Evolutionary conservation across 2,113 vertebrate genomes (phyloP).

Genomic region (Zapornia atra): DNA sequence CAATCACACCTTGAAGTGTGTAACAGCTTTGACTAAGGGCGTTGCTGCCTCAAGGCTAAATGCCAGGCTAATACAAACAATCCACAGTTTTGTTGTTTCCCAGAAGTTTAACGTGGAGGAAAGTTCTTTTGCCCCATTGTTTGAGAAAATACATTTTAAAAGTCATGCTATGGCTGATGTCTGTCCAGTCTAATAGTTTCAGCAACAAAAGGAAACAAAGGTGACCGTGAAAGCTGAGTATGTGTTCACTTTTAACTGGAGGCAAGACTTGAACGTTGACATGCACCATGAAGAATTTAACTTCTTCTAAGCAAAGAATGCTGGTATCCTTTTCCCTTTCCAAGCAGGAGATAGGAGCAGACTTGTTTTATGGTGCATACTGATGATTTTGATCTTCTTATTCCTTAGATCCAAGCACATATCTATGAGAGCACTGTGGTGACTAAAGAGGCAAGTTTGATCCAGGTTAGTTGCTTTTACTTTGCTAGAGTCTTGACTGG

Average conservation of each 20-base stretch:
- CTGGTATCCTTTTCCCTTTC: neutral
- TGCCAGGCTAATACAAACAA: neutral
- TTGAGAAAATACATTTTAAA: neutral
- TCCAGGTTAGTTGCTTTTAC: conserved; percentile 77
- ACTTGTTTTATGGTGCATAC: neutral
- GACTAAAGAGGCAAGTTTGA: conserved; percentile 80
- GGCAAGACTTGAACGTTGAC: neutral
- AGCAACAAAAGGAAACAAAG: neutral
- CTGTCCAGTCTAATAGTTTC: too few species aligned
- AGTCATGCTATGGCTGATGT: neutral
- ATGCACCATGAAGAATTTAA: rapidly evolving
- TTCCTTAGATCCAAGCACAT: conserved; percentile 80
- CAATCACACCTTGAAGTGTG: neutral
- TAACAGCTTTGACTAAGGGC: neutral
- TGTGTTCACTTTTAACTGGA: neutral
- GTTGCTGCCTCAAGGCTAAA: neutral
- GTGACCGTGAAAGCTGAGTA: neutral
- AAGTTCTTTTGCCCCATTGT: neutral
- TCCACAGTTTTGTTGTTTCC: neutral
- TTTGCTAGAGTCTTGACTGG: neutral
- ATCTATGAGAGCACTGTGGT: conserved; percentile 75
- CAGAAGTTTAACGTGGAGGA: neutral
- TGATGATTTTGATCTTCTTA: neutral
- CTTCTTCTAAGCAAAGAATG: neutral
- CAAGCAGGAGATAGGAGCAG: too few species aligned